A percentile compares a stretch with the other conserved stretches of the same genome.
These are phyloP conservation scores for Ianthella basta DNA, from an alignment of 37 sponge, comb jelly and placozoan genomes.

Conservation along the genomic window DNA sequence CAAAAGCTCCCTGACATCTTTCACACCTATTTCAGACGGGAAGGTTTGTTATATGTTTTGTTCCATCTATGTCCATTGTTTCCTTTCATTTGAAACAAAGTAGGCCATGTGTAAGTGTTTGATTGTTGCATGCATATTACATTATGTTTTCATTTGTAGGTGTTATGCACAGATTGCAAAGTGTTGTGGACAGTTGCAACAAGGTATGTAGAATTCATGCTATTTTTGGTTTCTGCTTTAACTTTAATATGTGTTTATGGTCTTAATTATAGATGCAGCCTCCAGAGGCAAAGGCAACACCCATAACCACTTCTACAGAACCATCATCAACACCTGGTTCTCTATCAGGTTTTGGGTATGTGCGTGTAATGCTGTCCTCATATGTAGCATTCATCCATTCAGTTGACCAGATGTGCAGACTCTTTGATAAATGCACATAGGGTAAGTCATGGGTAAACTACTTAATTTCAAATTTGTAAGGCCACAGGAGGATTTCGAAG, in stretches of 20 bases:
- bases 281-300: neutral
- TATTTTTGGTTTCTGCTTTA: too few relatives aligned
- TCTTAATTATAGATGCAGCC: too few relatives aligned
- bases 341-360: conserved; percentile 13
- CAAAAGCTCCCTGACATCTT: conserved; percentile 91
- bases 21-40: conserved; percentile 78
- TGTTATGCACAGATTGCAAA: conserved; percentile 74
- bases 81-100: neutral
- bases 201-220: neutral
- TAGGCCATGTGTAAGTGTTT: neutral
- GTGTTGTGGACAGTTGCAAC: neutral
- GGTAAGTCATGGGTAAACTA: too few relatives aligned
- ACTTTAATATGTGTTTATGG: too few relatives aligned
- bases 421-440: too few relatives aligned
- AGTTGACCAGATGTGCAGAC: too few relatives aligned
- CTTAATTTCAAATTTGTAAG: too few relatives aligned
- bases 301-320: neutral
- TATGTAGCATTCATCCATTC: too few relatives aligned
- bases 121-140: neutral
- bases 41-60: conserved; percentile 55
- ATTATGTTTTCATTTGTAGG: conserved; percentile 19
- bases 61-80: neutral
- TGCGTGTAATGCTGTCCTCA: neutral
- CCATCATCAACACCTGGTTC: too few relatives aligned
- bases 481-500: too few relatives aligned